Base-by-base conservation (phyloP, 2,888 invertebrate species). In the Caprella mutica region DNA sequence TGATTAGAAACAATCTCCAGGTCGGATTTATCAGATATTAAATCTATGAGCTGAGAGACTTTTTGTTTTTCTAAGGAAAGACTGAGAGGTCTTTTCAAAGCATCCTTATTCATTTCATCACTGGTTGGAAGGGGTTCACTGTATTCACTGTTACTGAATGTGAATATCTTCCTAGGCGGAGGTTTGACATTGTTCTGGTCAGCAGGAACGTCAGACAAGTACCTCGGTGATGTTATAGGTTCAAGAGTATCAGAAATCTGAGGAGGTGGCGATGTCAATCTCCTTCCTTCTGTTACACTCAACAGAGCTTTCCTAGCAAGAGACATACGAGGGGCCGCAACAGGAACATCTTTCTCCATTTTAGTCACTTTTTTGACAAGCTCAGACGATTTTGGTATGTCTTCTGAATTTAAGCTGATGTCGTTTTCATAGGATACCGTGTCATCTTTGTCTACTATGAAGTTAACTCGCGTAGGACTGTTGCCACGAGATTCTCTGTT, bases 171-270 rank as follows among this genome's bases (percentile, higher is more conserved):
- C 21, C 30, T 9, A 12, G 48, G 30, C 4, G 30, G 5, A n/a
- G 48, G 30, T 9, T 48, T 48, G 6, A 48, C n/a, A n/a, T n/a
- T 48, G 9, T 48, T 30, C 48, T 30, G 30, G 9, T 48, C 48
- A 4, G 48, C 29, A 17, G 48, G 19, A 8, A 48, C 33, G 19
- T 30, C 33, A 8, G 48, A 27, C 3, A 48, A 27, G 30, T 24
- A 48, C 6, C 48, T 48, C 2, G 48, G 48, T 6, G 48, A 48
- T 21, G 30, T 19, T 14, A 48, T 48, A 2, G 48, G 48, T 14
- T 48, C 48, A 2, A 29, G 17, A 19, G 19, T 14, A 14, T 8
- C 14, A 14, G 8, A 8, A 9, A 8, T 33, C 33, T 33, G 33
- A 14, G 33, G 33, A 33, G 14, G 14, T 33, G 33, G 8, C 8